Percentiles rank a stretch among this genome's conserved stretches.
Evolutionary conservation across 2,888 invertebrate species (phyloP).

Genomic region (Proisotoma minuta): DNA sequence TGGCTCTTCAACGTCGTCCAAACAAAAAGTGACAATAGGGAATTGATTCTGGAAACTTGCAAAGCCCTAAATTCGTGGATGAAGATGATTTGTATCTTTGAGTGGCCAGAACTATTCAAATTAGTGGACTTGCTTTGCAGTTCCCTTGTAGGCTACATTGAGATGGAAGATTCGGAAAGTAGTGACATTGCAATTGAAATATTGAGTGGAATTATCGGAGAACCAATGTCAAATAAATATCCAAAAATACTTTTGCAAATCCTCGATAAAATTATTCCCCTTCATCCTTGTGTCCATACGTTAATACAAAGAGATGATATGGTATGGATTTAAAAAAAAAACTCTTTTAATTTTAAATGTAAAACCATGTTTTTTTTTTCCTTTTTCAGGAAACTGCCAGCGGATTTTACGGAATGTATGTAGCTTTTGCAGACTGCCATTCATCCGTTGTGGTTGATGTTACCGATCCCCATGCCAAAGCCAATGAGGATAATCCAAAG

Average conservation of each 20-base stretch:
- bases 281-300: conserved; percentile 37
- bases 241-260: conserved; percentile 38
- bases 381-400: conserved; percentile 40
- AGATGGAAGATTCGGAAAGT: conserved; percentile 31
- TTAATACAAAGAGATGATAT: conserved; percentile 37
- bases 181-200: conserved; percentile 42
- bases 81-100: conserved; percentile 43
- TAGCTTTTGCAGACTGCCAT: conserved; percentile 43
- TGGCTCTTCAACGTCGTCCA: conserved; percentile 43
- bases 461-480: conserved; percentile 37
- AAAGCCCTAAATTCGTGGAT: conserved; percentile 45
- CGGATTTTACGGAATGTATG: conserved; percentile 44
- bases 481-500: conserved; percentile 30
- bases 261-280: conserved; percentile 40
- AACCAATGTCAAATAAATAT: conserved; percentile 41
- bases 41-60: conserved; percentile 37
- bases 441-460: conserved; percentile 42
- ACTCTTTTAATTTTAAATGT: not conserved
- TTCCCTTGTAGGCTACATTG: conserved; percentile 20
- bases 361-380: not conserved
- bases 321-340: conserved; percentile 18
- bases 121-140: conserved; percentile 32
- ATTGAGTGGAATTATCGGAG: conserved; percentile 40
- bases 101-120: conserved; percentile 36
- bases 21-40: conserved; percentile 33